Percentiles rank a stretch among this genome's conserved stretches.
Conservation (phyloP, 2,888 invertebrate genomes). For the Sesia bembeciformis region DNA sequence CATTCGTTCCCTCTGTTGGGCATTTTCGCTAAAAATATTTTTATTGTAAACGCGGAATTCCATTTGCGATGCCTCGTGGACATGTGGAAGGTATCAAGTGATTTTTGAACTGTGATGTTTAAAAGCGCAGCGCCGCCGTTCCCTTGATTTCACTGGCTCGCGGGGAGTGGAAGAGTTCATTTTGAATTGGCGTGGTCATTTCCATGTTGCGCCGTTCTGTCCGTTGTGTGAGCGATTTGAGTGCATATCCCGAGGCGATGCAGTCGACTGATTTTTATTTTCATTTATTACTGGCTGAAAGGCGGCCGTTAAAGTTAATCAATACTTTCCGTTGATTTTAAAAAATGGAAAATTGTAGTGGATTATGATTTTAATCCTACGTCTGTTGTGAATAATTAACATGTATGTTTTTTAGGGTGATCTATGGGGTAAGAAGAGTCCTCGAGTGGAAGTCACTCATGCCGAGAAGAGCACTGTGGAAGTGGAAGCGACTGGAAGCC, state of each 20-base stretch:
- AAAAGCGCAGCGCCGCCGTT: slow-evolving; percentile 13
- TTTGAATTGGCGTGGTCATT: slow-evolving; percentile 14
- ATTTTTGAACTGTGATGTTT: slow-evolving; percentile 16
- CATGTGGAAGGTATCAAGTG: slow-evolving; percentile 28
- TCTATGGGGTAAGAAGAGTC: not conserved
- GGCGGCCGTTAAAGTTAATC: too few relatives aligned
- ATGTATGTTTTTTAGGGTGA: not conserved
- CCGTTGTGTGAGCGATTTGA: slow-evolving; percentile 21
- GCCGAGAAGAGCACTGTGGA: too few relatives aligned
- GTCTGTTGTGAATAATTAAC: too few relatives aligned
- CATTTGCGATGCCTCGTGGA: slow-evolving; percentile 33
- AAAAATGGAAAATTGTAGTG: not conserved
- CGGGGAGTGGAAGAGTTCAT: slow-evolving; percentile 11
- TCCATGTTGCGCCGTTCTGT: slow-evolving; percentile 16
- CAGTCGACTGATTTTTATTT: slow-evolving; percentile 40
- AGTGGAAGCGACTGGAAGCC: too few relatives aligned
- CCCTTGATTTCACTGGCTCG: slow-evolving; percentile 7
- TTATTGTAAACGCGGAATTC: slow-evolving; percentile 33
- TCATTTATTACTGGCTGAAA: slow-evolving; percentile 33
- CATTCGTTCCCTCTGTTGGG: not conserved
- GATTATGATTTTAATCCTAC: too few relatives aligned
- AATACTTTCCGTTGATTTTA: not conserved
- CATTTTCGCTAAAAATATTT: slow-evolving; percentile 3
- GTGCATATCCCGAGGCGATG: slow-evolving; percentile 43
- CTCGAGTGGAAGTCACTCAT: not conserved